phyloP scores from a whole-genome alignment of 2,797 vertebrate species.

The Anas capensis region DNA sequence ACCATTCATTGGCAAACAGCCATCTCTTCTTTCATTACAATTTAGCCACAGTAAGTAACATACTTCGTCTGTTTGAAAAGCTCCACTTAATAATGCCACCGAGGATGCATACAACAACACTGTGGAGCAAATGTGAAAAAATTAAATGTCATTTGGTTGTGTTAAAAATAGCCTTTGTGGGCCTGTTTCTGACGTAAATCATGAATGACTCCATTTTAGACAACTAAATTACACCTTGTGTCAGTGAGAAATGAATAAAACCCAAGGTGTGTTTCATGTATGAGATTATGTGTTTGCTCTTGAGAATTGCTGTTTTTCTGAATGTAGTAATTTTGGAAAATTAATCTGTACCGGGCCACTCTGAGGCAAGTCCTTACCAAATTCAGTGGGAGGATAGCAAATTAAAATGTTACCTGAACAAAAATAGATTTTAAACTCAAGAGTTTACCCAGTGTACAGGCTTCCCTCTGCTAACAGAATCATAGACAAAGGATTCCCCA shows the following conservation, averaged over 20 bases:
- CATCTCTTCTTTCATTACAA: constrained; percentile 66
- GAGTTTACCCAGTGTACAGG: neutral
- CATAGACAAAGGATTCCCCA: neutral
- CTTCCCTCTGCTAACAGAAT: neutral
- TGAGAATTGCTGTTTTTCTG: constrained; percentile 30
- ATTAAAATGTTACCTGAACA: neutral
- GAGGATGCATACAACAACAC: constrained; percentile 22
- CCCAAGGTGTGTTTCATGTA: neutral
- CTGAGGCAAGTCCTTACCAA: neutral
- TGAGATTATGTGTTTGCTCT: constrained; percentile 54
- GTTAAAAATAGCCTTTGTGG: constrained; percentile 60
- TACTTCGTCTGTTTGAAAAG: constrained; percentile 59
- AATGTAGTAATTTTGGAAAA: constrained; percentile 40
- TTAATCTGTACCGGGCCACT: neutral
- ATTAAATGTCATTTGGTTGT: constrained; percentile 24
- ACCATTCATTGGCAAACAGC: constrained; percentile 70
- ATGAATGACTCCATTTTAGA: constrained; percentile 34
- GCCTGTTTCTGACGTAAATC: constrained; percentile 12
- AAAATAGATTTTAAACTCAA: neutral
- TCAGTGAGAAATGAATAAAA: constrained; percentile 47
- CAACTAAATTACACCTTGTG: constrained; percentile 60
- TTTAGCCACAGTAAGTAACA: constrained; percentile 54
- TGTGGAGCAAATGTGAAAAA: constrained; percentile 45
- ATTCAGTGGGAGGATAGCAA: neutral
- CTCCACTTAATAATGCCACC: constrained; percentile 45